These are phyloP conservation scores for Campylomormyrus numenius DNA, from an alignment of 2,113 vertebrate genomes.

Conservation along the genomic window DNA sequence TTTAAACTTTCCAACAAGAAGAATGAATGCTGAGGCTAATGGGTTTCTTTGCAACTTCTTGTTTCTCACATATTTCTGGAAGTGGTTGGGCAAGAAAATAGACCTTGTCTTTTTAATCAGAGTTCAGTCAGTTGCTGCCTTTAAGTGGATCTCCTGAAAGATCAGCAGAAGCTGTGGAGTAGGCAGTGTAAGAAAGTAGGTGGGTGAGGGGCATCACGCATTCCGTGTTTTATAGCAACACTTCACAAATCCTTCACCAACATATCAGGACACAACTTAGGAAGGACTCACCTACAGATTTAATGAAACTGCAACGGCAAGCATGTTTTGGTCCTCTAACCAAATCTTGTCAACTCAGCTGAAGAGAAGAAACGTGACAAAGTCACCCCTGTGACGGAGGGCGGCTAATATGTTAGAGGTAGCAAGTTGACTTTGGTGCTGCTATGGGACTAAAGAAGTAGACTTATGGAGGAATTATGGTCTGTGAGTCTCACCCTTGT, in stretches of 20 bases:
- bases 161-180: neutral
- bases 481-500: neutral
- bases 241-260: neutral
- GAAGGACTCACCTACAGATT: neutral
- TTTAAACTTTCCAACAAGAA: neutral
- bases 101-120: neutral
- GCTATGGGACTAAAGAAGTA: neutral
- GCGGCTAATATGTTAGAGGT: neutral
- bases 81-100: neutral
- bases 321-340: neutral
- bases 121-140: neutral
- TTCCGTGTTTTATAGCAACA: neutral
- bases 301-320: neutral
- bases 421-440: neutral
- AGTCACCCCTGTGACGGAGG: neutral
- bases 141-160: neutral
- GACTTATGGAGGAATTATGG: neutral
- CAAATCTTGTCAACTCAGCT: neutral
- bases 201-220: neutral
- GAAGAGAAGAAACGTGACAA: neutral
- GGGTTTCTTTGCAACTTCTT: neutral
- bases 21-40: neutral
- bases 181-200: neutral
- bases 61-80: neutral
- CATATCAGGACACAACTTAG: neutral